Percentiles rank a stretch among this genome's conserved stretches.
Conservation (phyloP, 2,113 vertebrate species). For the Catagonus wagneri region DNA sequence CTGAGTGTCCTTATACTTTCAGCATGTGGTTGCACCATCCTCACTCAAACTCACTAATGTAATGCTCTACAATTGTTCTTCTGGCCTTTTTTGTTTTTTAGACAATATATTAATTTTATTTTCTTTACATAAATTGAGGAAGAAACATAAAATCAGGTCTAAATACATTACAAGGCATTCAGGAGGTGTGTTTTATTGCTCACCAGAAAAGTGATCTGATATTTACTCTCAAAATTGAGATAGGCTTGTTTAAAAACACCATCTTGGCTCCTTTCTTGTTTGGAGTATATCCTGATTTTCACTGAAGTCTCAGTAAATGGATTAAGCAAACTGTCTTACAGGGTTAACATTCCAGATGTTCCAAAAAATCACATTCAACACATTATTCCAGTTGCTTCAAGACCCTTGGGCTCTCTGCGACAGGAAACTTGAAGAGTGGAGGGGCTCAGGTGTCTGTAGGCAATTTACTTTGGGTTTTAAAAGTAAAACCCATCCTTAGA, state of each 20-base stretch:
- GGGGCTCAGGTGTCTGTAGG: conserved; percentile 5
- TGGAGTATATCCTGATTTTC: neutral
- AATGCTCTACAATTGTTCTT: neutral
- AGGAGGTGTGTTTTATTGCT: too few relatives aligned
- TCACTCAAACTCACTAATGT: neutral
- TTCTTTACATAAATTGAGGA: conserved; percentile 50
- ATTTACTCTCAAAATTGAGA: neutral
- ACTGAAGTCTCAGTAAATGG: fast-evolving
- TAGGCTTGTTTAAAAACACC: neutral
- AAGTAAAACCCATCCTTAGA: conserved; percentile 80
- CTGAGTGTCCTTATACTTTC: neutral
- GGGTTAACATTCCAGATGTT: conserved; percentile 89
- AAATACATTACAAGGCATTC: conserved; percentile 59
- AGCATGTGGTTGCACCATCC: neutral
- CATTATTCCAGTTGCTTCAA: conserved; percentile 92
- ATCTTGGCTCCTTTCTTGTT: neutral
- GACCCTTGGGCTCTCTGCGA: conserved; percentile 80
- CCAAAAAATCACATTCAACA: conserved; percentile 94
- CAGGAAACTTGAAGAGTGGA: conserved; percentile 73
- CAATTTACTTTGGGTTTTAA: conserved; percentile 84
- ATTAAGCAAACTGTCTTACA: fast-evolving
- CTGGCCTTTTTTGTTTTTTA: neutral
- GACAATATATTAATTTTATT: conserved; percentile 70
- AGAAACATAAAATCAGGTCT: conserved; percentile 48
- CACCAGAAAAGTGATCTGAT: conserved; percentile 47